phyloP scores from a whole-genome alignment of 2,113 vertebrate species.

The Columbina picui region DNA sequence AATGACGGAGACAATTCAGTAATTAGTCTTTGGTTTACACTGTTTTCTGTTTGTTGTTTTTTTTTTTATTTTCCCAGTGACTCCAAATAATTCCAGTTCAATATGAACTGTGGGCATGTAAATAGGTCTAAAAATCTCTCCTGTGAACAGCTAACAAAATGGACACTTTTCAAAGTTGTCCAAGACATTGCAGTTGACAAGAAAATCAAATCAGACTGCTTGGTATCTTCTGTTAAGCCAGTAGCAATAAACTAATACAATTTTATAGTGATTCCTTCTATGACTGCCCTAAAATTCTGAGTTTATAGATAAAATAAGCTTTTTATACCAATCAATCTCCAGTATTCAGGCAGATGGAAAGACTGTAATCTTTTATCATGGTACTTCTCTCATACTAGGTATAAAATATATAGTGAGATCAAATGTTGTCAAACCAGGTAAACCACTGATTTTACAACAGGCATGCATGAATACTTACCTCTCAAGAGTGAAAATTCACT shows the following conservation, averaged over 20 bases:
- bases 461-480: background rate
- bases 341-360: background rate
- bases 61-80: background rate
- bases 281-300: background rate
- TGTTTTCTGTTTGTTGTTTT: background rate
- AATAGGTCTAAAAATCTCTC: background rate
- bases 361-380: background rate
- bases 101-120: background rate
- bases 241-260: background rate
- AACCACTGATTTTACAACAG: background rate
- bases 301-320: background rate
- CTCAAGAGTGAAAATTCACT: background rate
- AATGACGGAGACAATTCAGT: accelerated
- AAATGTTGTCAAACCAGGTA: background rate
- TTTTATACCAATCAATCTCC: background rate
- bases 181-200: background rate
- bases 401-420: background rate
- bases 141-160: background rate
- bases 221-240: background rate
- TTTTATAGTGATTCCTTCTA: background rate
- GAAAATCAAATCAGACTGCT: background rate
- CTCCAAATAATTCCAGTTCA: background rate
- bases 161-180: background rate
- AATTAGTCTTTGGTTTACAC: background rate
- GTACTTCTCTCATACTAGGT: background rate